Evolutionary conservation across 2,797 vertebrate species (phyloP).

Genomic region (Anguilla megastoma): DNA sequence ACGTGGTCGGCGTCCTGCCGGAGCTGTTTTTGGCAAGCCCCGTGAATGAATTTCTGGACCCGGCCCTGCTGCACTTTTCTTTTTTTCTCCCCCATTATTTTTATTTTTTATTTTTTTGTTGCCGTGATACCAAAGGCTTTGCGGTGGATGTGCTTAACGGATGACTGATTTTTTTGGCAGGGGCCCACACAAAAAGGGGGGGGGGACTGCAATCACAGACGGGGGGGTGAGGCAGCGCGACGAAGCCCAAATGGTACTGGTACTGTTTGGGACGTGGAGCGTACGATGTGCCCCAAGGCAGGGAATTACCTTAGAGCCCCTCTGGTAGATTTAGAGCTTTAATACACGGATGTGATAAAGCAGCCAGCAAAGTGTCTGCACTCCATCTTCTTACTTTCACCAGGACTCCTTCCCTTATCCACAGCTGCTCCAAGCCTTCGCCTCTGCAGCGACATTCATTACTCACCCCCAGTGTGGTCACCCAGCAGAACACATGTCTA

Average conservation of each 20-base stretch:
- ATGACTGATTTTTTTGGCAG: neutral
- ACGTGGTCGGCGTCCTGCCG: slow-evolving; percentile 57
- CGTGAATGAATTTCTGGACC: slow-evolving; percentile 59
- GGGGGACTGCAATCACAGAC: no score
- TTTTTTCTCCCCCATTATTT: neutral
- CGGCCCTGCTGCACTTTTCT: slow-evolving; percentile 47
- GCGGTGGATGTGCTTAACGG: neutral
- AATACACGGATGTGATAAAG: slow-evolving; percentile 60
- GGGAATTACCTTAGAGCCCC: slow-evolving; percentile 60
- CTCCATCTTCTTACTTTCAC: neutral
- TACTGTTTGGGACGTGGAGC: slow-evolving; percentile 25
- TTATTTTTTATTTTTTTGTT: slow-evolving; percentile 36
- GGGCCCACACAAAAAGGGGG: neutral
- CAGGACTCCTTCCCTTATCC: neutral
- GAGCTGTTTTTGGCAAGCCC: slow-evolving; percentile 59
- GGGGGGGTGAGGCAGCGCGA: neutral
- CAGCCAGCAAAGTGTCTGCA: neutral
- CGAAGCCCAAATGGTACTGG: neutral
- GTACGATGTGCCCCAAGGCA: neutral
- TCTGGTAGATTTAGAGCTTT: slow-evolving; percentile 57
- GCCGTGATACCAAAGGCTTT: slow-evolving; percentile 48
- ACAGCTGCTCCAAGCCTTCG: neutral
- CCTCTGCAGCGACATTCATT: neutral
- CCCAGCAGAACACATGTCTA: neutral
- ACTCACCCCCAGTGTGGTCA: neutral